Base-by-base conservation (phyloP, 2,888 invertebrate species). In the Pilophorus perplexus region DNA sequence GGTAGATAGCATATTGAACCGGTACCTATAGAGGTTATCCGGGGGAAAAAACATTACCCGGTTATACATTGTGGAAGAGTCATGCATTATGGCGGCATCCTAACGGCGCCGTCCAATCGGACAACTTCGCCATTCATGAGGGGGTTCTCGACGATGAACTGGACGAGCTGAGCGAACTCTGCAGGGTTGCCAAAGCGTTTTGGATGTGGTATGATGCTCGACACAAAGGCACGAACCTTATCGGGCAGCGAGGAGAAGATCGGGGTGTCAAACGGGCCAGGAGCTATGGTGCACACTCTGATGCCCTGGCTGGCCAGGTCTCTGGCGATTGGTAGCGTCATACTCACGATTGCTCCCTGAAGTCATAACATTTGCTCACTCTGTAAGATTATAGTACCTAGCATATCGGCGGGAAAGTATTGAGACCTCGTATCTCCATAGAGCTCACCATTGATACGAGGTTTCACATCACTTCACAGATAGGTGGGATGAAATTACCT, bases 241-340 rank as follows among this genome's bases (percentile, higher is more conserved):
- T 90, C 88, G 1, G 95, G 95, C 40, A 95, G 78, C 8, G 82
- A 79, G 1, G 81, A 75, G 62, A 93, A 75, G 73, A 96, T 79
- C 0, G 95, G 95, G 0, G 96, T 96, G 71, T 89, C 86, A 78
- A 96, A 95, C 6, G 93, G 75, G 81, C 90, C 90, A 72, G 92
- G 91, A 14, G 90, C 90, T 73, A 93, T 85, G 1, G 89, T 87
- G 42, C 87, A 83, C 18, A 90, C 87, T 71, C 91, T 80, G 54
- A 93, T 93, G 10, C 93, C 93, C 73, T 85, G 84, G 0, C 82
- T 77, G 3, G 89, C 82, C 28, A 99, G 80, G 78, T 99, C 99
- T 70, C 98, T 85, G 0, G 98, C 96, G 71, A 98, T 81, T 0
- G 98, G 98, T 70, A 99, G 78, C 0, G 98, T 98, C 94, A 99